Percentiles rank a stretch among this genome's conserved stretches.
Evolutionary conservation across 92 coral and sea anemone species (phyloP).

Genomic region (Phenganax marumi): DNA sequence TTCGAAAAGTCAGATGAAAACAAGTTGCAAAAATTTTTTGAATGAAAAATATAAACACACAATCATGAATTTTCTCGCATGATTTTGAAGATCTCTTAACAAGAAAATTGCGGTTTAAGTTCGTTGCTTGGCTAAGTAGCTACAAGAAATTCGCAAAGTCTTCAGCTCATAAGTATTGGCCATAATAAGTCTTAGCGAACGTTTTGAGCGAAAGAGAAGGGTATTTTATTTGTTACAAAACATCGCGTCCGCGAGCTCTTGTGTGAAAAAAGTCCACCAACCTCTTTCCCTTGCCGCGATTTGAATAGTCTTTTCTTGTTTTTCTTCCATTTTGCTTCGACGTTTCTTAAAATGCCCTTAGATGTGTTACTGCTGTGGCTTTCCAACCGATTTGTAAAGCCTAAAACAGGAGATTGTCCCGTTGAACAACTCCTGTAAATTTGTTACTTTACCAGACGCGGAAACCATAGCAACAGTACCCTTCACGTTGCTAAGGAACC

Average conservation of each 20-base stretch:
- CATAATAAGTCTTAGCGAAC: neutral
- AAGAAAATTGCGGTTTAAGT: no score
- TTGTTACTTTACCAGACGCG: conserved; percentile 34
- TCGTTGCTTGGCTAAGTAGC: neutral
- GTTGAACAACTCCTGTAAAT: neutral
- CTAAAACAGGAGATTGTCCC: neutral
- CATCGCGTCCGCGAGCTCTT: neutral
- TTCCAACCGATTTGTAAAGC: conserved; percentile 2
- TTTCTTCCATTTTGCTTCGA: conserved; percentile 36
- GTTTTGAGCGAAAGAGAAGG: neutral
- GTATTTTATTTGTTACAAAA: conserved; percentile 8
- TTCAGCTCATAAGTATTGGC: neutral
- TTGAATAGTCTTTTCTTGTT: conserved; percentile 58
- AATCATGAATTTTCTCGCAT: no score
- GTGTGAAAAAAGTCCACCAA: neutral
- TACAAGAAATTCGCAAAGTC: neutral
- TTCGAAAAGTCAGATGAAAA: no score
- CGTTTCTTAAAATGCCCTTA: neutral
- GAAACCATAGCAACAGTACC: conserved; percentile 29
- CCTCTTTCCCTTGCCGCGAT: conserved; percentile 83
- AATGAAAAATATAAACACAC: no score
- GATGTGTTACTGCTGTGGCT: neutral
- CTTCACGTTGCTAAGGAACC: conserved; percentile 24
- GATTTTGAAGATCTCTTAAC: no score
- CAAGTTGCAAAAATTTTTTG: no score